These are phyloP conservation scores for Drosophila eohydei DNA, from an alignment of 2,888 invertebrate species.

Conservation along the genomic window DNA sequence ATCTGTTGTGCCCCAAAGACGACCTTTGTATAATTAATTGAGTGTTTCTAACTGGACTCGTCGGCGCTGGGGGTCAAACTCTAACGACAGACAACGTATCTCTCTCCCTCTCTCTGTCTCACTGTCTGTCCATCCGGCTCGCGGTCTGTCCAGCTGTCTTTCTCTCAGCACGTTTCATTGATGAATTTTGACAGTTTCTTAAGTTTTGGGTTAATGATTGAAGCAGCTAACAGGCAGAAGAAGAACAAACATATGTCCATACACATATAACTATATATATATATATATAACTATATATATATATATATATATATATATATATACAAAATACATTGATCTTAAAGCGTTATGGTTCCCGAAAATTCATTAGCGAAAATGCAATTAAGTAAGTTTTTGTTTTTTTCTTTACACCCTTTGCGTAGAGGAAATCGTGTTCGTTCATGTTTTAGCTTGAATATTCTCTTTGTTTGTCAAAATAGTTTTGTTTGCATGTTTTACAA, in stretches of 20 bases:
- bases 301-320: background rate
- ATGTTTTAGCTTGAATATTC: conserved; percentile 16
- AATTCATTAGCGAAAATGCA: conserved; percentile 61
- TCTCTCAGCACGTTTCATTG: conserved; percentile 53
- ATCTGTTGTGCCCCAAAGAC: conserved; percentile 16
- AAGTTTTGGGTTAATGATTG: conserved; percentile 57
- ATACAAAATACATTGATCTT: conserved; percentile 1
- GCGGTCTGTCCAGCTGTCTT: background rate
- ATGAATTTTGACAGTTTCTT: conserved; percentile 64
- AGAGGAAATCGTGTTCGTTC: conserved; percentile 27
- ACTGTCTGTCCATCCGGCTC: background rate
- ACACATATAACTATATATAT: background rate
- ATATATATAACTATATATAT: background rate
- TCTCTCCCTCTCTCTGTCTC: background rate
- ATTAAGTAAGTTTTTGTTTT: conserved; percentile 40
- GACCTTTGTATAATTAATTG: conserved; percentile 56
- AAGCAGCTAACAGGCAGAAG: background rate
- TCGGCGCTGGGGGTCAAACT: conserved; percentile 44
- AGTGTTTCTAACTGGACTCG: conserved; percentile 62
- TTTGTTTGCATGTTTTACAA: conserved; percentile 37
- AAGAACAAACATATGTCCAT: conserved; percentile 7
- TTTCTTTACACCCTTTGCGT: conserved; percentile 37
- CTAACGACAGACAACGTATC: conserved; percentile 23
- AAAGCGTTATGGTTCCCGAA: conserved; percentile 8
- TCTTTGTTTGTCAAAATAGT: conserved; percentile 1